Evolutionary conservation across 1,140 invertebrate species (phyloP), one percentile per base, ranked within the genome.

Genomic region (Hycleus phaleratus): DNA sequence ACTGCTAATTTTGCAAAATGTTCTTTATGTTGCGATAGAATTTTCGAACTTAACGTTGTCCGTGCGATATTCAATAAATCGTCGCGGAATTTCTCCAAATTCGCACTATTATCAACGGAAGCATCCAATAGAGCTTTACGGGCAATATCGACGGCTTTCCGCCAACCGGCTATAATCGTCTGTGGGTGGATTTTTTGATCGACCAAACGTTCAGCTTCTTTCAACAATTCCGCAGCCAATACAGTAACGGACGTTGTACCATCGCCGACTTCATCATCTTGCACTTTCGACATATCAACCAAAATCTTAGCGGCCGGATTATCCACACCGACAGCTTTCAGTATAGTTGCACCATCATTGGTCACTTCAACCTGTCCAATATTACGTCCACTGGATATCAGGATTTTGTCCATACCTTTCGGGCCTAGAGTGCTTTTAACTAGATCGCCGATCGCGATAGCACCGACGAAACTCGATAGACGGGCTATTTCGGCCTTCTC

Each of bases 401-500:
- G 77, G 68, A 99, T 98, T 81, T 99, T 99, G 74, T 99, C 97
- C 97, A 99, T 99, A 71, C 97, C 97, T 79, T 99, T 99, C 10
- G 97, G 97, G 11, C 97, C 97, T 9, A 99, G 79, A 8, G 97
- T 99, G 57, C 91, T 95, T 75, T 98, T 99, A 0, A 99, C 91
- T 46, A 99, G 79, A 77, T 99, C 97, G 11, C 97, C 97, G 71
- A 99, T 96, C 4, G 96, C 94, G 71, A 97, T 98, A 24, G 95
- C 97, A 44, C 97, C 97, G 66, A 98, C 88, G 74, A 99, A 99
- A 68, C 92, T 93, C 40, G 95, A 98, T 76, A 99, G 76, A 50
- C 95, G 85, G 63, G 95, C 95, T 68, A 89, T 88, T 78, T 99
- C 97, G 26, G 90, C 91, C 70, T 95, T 97, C 73, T 99, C 97